Percentiles rank a stretch among this genome's conserved stretches.
These are phyloP conservation scores for Chelonia mydas DNA, from an alignment of 2,797 vertebrate species.

Conservation along the genomic window DNA sequence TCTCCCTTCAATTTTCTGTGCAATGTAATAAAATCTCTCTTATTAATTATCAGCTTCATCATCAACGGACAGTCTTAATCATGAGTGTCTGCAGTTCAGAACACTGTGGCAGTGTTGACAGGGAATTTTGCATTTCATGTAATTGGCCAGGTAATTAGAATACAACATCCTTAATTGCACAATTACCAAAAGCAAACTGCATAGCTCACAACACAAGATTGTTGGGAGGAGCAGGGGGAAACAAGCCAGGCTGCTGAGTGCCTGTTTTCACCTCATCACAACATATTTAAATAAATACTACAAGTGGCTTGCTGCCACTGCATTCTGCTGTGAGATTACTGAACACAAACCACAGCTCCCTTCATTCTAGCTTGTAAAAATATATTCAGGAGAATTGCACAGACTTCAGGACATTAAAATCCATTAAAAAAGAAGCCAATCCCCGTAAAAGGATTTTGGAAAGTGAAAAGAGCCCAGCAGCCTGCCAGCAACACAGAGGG, in stretches of 20 bases:
- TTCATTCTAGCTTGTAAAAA: not conserved
- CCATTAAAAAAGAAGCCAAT: not conserved
- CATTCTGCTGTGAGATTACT: not conserved
- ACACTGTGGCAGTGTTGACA: constrained; percentile 43
- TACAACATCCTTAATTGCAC: constrained; percentile 56
- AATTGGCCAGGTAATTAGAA: constrained; percentile 72
- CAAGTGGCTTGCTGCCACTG: not conserved
- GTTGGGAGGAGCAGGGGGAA: not conserved
- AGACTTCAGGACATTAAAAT: not conserved
- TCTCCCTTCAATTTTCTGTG: constrained; percentile 67
- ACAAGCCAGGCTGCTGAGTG: not conserved
- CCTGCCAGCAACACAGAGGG: not conserved
- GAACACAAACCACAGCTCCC: not conserved
- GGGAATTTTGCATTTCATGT: constrained; percentile 47
- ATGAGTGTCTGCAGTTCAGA: constrained; percentile 56
- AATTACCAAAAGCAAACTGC: constrained; percentile 42
- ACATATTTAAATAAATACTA: not conserved
- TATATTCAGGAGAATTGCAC: not conserved
- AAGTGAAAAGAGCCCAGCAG: not conserved
- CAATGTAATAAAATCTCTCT: constrained; percentile 63
- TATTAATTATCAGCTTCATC: constrained; percentile 69
- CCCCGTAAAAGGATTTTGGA: not conserved
- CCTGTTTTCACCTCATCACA: not conserved
- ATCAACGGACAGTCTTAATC: constrained; percentile 71
- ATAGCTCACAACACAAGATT: not conserved